Evolutionary conservation across 2,888 invertebrate species (phyloP).

Genomic region (Xanthia icteritia): DNA sequence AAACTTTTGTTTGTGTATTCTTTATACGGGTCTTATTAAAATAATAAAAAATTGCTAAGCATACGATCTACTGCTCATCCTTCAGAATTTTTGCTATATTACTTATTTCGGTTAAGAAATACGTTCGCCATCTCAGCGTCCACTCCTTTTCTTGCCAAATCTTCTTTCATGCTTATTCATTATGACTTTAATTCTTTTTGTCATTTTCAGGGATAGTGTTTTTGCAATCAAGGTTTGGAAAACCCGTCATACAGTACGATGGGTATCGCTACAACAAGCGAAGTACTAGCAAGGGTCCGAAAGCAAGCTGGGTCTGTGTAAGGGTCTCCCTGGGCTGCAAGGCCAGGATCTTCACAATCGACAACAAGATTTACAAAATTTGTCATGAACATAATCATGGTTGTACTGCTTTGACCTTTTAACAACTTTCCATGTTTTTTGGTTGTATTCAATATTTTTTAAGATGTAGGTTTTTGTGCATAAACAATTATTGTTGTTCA

Average conservation of each 20-base stretch:
- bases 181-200: not conserved
- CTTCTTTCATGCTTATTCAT: not conserved
- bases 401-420: not conserved
- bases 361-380: conserved; percentile 30
- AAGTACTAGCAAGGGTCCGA: conserved; percentile 16
- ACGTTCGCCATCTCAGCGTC: not conserved
- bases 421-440: not conserved
- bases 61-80: too few relatives aligned
- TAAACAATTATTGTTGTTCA: not conserved
- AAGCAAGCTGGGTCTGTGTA: conserved; percentile 51
- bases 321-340: conserved; percentile 50
- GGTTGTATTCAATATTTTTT: not conserved
- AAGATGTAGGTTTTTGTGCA: not conserved
- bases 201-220: conserved; percentile 45
- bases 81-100: too few relatives aligned
- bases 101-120: too few relatives aligned
- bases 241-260: conserved; percentile 47
- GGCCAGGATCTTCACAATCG: conserved; percentile 48
- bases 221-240: conserved; percentile 46
- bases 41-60: too few relatives aligned
- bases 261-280: conserved; percentile 56
- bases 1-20: too few relatives aligned
- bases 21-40: too few relatives aligned
- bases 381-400: conserved; percentile 44
- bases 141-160: not conserved